These are phyloP conservation scores for Ochropleura leucogaster DNA, from an alignment of 2,888 invertebrate species.

Conservation along the genomic window DNA sequence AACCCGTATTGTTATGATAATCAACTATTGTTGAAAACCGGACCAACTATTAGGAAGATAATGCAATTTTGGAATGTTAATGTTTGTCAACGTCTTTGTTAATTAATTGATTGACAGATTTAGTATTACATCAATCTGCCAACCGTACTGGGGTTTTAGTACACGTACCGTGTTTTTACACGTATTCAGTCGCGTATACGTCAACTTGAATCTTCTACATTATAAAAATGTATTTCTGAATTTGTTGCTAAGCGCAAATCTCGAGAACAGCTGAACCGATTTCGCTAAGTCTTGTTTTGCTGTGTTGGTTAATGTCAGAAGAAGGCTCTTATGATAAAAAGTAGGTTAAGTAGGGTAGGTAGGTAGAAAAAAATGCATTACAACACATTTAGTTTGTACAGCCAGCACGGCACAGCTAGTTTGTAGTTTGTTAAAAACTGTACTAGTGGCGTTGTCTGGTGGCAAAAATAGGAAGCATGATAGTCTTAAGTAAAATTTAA, in stretches of 20 bases:
- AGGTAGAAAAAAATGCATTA: too few species aligned
- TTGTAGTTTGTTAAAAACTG: background rate
- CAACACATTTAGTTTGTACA: too few species aligned
- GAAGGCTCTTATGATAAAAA: too few species aligned
- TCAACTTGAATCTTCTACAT: background rate
- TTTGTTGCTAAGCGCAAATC: too few species aligned
- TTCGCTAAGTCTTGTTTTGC: too few species aligned
- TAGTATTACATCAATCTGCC: background rate
- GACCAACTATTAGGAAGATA: constrained; percentile 52
- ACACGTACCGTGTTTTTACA: background rate
- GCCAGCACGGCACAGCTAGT: too few species aligned
- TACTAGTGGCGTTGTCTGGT: background rate
- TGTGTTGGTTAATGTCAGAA: too few species aligned
- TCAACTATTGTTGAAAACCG: constrained; percentile 66
- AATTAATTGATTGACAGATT: constrained; percentile 38
- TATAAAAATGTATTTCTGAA: too few species aligned
- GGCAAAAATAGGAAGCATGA: background rate
- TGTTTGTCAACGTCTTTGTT: constrained; percentile 38
- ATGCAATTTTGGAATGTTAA: constrained; percentile 58
- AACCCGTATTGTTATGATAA: constrained; percentile 72
- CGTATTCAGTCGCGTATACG: background rate
- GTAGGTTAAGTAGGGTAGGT: too few species aligned
- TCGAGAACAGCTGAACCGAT: too few species aligned
- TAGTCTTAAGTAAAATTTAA: background rate
- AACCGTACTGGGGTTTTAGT: background rate